Evolutionary conservation across 2,113 vertebrate genomes (phyloP).

Genomic region (Cyanistes caeruleus): DNA sequence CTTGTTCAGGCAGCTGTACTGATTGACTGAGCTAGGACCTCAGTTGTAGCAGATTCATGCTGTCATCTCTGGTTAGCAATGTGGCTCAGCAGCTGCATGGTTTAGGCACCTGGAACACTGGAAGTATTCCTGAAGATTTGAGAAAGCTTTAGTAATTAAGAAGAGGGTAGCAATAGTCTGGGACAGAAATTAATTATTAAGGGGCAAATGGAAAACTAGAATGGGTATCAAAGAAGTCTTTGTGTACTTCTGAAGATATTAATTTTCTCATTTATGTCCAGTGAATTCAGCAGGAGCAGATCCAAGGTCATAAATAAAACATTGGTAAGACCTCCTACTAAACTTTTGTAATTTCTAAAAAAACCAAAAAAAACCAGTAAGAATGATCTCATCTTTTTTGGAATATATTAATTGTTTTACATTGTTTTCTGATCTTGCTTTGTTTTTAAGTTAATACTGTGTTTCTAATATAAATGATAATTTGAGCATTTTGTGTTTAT

Average conservation of each 20-base stretch:
- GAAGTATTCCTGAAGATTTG: neutral
- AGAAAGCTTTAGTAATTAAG: neutral
- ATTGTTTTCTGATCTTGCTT: neutral
- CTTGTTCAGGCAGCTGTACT: neutral
- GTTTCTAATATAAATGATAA: neutral
- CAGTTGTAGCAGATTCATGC: neutral
- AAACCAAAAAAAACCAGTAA: neutral
- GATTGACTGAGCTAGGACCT: neutral
- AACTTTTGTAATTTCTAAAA: neutral
- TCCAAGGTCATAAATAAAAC: neutral
- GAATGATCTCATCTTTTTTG: neutral
- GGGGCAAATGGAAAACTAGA: neutral
- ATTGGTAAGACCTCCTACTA: neutral
- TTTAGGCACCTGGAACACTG: rapidly evolving
- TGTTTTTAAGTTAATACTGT: neutral
- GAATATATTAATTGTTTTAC: neutral
- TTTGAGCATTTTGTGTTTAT: neutral
- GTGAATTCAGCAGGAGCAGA: neutral
- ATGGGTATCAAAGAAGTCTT: neutral
- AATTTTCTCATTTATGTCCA: neutral
- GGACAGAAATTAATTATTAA: neutral
- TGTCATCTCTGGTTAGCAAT: neutral
- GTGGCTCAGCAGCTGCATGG: neutral
- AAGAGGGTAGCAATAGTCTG: neutral
- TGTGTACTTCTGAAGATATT: neutral